phyloP scores from a whole-genome alignment of 53 echinoderm and acorn worm species.

The Stichopus horrens region DNA sequence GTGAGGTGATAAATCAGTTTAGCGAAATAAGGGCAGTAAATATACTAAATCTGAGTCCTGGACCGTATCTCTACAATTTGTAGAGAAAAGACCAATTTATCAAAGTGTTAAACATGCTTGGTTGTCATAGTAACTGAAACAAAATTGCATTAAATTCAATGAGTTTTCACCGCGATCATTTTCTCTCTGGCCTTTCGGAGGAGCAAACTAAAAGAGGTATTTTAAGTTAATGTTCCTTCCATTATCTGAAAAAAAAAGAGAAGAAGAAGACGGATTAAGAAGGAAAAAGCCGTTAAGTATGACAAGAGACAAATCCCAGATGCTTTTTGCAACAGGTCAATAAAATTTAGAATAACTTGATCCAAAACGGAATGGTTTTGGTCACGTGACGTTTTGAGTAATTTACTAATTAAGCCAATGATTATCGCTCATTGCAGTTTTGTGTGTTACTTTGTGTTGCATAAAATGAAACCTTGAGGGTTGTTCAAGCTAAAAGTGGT shows the following conservation, averaged over 20 bases:
- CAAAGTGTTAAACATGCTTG: not conserved
- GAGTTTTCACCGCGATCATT: not conserved
- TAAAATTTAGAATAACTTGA: conserved; percentile 14
- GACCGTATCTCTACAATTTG: no score
- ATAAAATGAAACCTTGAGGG: no score
- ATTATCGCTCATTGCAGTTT: no score
- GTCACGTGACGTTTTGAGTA: not conserved
- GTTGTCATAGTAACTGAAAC: not conserved
- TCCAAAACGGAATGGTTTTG: not conserved
- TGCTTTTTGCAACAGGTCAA: conserved; percentile 35
- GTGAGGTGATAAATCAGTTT: conserved; percentile 37
- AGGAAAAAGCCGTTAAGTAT: conserved; percentile 8
- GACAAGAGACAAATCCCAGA: conserved; percentile 31
- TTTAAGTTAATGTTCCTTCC: not conserved
- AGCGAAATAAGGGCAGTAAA: conserved; percentile 29
- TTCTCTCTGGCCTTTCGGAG: not conserved
- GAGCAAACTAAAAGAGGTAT: not conserved
- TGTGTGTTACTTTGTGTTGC: no score
- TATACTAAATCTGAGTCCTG: not conserved
- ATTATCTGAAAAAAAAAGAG: conserved; percentile 9
- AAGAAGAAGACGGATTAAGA: no score
- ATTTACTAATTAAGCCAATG: not conserved
- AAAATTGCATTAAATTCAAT: not conserved
- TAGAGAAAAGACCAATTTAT: conserved; percentile 12
- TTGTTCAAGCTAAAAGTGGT: no score